These are phyloP conservation scores for Pterostichus niger DNA, from an alignment of 2,888 invertebrate species.

Conservation along the genomic window DNA sequence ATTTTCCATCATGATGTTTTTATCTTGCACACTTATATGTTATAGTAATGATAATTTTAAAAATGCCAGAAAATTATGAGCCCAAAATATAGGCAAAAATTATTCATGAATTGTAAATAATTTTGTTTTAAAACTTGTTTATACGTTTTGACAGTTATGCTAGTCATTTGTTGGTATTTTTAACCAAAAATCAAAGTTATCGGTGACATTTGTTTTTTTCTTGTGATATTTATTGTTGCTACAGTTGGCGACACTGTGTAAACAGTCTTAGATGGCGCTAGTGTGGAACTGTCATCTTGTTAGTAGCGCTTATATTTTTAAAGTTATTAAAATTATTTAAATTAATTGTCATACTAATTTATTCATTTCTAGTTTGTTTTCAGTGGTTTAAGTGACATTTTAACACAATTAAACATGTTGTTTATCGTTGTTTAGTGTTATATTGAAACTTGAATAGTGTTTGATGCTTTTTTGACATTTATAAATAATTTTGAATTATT, in stretches of 20 bases:
- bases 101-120: constrained; percentile 42
- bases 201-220: too few relatives aligned
- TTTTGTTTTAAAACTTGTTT: constrained; percentile 31
- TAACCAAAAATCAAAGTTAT: background rate
- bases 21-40: background rate
- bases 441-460: background rate
- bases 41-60: constrained; percentile 24
- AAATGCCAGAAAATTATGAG: constrained; percentile 48
- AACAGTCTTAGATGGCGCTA: constrained; percentile 3
- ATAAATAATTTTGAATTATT: too few relatives aligned
- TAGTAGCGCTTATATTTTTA: constrained; percentile 53
- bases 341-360: constrained; percentile 35
- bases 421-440: background rate
- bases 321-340: constrained; percentile 60
- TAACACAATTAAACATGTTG: background rate
- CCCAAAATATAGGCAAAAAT: constrained; percentile 3
- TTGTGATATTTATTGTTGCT: too few relatives aligned
- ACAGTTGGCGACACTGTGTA: too few relatives aligned
- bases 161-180: background rate
- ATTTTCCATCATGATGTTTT: background rate
- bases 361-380: background rate
- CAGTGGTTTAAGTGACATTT: background rate
- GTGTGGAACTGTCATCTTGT: constrained; percentile 21
- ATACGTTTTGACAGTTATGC: background rate
- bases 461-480: background rate